Evolutionary conservation across 2,797 vertebrate species (phyloP), one percentile per base, ranked within the genome.

Genomic region (Melanotaenia trifasciata): DNA sequence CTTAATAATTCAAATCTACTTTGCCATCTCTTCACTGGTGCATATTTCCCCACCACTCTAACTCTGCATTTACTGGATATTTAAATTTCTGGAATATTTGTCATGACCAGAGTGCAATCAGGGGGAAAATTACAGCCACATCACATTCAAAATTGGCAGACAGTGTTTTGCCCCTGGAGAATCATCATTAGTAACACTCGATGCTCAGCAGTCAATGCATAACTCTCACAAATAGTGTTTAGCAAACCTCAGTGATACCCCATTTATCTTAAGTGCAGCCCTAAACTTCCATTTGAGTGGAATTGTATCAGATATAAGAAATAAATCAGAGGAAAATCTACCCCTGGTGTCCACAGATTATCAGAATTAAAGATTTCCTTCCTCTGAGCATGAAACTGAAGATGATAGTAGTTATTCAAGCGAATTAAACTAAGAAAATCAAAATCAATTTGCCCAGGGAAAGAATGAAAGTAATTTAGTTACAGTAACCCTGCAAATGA

Each of bases 141-240:
- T 84, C 61, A 35, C 81, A 78, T 74, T 82, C 75, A 85, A 69
- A 89, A 84, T 84, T 85, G 86, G 81, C 83, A 89, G 87, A 89
- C 82, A 89, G 89, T 89, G 85, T 87, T 91, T 91, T 86, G 81
- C 79, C 87, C 84, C 81, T 12, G 53, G 88, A 89, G 90, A 90
- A 92, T 89, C 72, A 73, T 91, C 89, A 93, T 93, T 93, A 93
- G 91, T 89, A 90, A 91, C 86, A 87, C 80, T 92, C 75, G 38
- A 73, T 68, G 67, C 90, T 90, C 85, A 74, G 81, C 81, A 87
- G 83, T 89, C 89, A 88, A 88, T 84, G 80, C 82, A 81, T 84
- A 82, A 79, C 88, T 83, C 77, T 70, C 74, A 66, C 79, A 84
- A 86, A 90, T 74, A 76, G 81, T 71, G 77, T 81, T 90, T 86